Conservation (phyloP, 1,140 invertebrate genomes). For the Listronotus bonariensis region DNA sequence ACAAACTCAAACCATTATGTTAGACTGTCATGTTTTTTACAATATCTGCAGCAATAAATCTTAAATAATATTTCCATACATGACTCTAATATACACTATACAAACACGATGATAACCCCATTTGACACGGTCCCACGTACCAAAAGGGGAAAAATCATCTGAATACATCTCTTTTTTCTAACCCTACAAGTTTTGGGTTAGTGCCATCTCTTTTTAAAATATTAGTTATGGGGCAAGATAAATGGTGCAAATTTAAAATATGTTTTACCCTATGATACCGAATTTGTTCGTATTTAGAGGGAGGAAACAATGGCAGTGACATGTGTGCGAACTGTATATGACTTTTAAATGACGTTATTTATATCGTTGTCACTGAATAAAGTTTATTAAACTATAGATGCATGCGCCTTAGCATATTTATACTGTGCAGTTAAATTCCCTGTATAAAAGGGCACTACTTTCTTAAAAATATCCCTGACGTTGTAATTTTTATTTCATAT, state of each 20-base stretch:
- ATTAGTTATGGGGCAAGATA: slow-evolving; percentile 37
- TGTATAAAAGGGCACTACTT: no score
- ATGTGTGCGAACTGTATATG: slow-evolving; percentile 27
- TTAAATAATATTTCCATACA: slow-evolving; percentile 31
- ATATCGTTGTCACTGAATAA: neutral
- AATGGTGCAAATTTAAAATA: slow-evolving; percentile 40
- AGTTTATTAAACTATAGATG: no score
- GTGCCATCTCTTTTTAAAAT: slow-evolving; percentile 20
- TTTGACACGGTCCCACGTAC: slow-evolving; percentile 40
- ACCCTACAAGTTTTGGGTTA: neutral
- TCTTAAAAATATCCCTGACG: no score
- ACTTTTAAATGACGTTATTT: slow-evolving; percentile 19
- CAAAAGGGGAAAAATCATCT: slow-evolving; percentile 36
- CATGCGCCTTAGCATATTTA: no score
- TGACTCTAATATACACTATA: slow-evolving; percentile 37
- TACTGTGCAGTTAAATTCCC: no score
- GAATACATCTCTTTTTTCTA: slow-evolving; percentile 18
- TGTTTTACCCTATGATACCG: slow-evolving; percentile 35
- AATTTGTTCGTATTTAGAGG: slow-evolving; percentile 34
- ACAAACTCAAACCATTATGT: no score
- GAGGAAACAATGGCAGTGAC: slow-evolving; percentile 33
- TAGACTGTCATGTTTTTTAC: slow-evolving; percentile 1
- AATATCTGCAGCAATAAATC: slow-evolving; percentile 35
- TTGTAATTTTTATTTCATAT: no score
- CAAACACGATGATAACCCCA: slow-evolving; percentile 37